Percentiles rank a stretch among this genome's conserved stretches.
These are phyloP conservation scores for Nasonia giraulti DNA, from an alignment of 1,140 invertebrate genomes.

Conservation along the genomic window DNA sequence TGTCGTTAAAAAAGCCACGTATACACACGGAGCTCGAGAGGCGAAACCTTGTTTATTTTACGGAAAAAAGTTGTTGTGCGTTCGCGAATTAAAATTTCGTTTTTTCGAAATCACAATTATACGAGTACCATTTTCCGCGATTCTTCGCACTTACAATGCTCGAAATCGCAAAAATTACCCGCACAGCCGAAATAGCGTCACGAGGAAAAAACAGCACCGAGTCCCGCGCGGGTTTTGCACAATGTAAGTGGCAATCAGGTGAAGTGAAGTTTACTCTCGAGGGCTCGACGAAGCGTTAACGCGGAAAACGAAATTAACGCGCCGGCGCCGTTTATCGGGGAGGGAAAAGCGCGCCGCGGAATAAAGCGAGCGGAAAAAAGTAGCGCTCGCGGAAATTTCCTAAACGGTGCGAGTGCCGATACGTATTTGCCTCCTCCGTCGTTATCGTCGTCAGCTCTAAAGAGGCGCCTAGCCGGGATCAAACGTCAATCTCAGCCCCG, in stretches of 20 bases:
- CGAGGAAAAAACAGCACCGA: not conserved
- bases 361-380: constrained; percentile 39
- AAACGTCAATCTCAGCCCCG: constrained; percentile 66
- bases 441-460: not conserved
- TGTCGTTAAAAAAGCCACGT: constrained; percentile 19
- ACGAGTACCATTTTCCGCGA: not conserved
- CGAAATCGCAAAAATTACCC: not conserved
- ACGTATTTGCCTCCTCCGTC: constrained; percentile 22
- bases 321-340: not conserved
- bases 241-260: constrained; percentile 59
- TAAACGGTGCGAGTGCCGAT: constrained; percentile 28
- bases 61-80: not conserved
- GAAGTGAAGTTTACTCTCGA: constrained; percentile 54
- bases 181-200: not conserved
- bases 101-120: not conserved
- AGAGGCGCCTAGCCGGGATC: constrained; percentile 56
- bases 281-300: constrained; percentile 58
- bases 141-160: not conserved
- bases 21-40: too few relatives aligned
- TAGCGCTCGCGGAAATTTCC: constrained; percentile 28
- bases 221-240: not conserved
- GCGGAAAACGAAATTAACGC: constrained; percentile 54
- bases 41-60: constrained; percentile 12
- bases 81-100: too few relatives aligned
- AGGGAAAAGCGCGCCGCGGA: constrained; percentile 17